Conservation (phyloP, 1,140 invertebrate genomes). For the Drosophila obscura region DNA sequence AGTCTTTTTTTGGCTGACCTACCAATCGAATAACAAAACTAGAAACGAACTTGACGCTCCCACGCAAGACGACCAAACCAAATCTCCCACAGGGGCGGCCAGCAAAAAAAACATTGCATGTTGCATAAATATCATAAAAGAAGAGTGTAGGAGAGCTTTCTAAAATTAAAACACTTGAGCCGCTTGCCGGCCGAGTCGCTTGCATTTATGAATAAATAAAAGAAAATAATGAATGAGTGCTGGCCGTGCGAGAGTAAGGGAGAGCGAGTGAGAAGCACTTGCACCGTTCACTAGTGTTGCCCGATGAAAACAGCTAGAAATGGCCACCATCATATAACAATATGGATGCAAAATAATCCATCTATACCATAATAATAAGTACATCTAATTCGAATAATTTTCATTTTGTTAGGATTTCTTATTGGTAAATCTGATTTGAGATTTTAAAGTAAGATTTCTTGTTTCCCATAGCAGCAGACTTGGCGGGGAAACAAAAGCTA, state of each 20-base stretch:
- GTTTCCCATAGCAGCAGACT: too few species aligned
- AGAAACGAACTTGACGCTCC: constrained; percentile 62
- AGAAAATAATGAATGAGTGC: constrained; percentile 55
- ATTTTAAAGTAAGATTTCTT: too few species aligned
- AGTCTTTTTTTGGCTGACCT: constrained; percentile 12
- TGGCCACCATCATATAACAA: background rate
- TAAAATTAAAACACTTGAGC: constrained; percentile 72
- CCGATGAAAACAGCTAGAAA: background rate
- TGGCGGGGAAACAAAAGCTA: too few species aligned
- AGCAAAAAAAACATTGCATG: constrained; percentile 57
- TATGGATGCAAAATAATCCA: too few species aligned
- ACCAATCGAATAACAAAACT: constrained; percentile 10
- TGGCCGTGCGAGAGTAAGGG: constrained; percentile 15
- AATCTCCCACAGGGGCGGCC: constrained; percentile 6
- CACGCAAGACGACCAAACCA: constrained; percentile 45
- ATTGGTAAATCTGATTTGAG: constrained; percentile 2
- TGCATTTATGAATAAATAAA: constrained; percentile 77
- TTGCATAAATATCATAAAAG: constrained; percentile 68
- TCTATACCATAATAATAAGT: background rate
- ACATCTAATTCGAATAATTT: background rate
- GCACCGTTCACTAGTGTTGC: constrained; percentile 35
- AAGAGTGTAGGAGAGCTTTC: constrained; percentile 61
- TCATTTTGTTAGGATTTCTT: background rate
- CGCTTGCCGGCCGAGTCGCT: constrained; percentile 11
- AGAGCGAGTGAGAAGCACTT: constrained; percentile 32